Evolutionary conservation across 2,113 vertebrate genomes (phyloP), one percentile per base, ranked within the genome.

Genomic region (Chascanopsetta lugubris): DNA sequence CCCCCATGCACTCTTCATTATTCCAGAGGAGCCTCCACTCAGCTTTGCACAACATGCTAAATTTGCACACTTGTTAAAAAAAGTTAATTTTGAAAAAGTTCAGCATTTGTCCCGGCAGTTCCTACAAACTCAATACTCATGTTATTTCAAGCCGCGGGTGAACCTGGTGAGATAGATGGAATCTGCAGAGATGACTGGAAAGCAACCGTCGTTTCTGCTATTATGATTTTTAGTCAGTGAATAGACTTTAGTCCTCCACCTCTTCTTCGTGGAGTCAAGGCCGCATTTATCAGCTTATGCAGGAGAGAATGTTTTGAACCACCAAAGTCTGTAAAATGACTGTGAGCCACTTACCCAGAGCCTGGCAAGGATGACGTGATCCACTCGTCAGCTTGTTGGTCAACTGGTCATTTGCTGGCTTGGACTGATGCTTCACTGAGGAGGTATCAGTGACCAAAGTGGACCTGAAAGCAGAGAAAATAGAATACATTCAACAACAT

Each of bases 11-110:
- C 61, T 64, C 18, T 30, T 36, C 50, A 34, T 59, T 10, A 8
- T 54, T 75, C 72, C 61, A 61, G 49, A 80, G 57, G 43, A 53
- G 18, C 22, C 36, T 21, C 34, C 54, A 13, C 15, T 40, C 4
- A 3, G 1, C 50, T 64, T 68, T 49, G 53, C 69, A 48, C n/a
- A 40, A 22, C n/a, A 8, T 48, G 62, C 54, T 61, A 73, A 64
- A 59, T 71, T n/a, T 75, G 62, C 55, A 69, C 48, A 36, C 46
- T 56, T 82, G 49, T 61, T 61, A 11, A 43, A 62, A 80, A 72
- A 10, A 11, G 50, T 79, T 63, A 57, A 49, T 67, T 70, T 81
- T 46, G 17, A 63, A 74, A 62, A 65, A 55, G 64, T 58, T n/a
- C n/a, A n/a, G 18, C 13, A n/a, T 40, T 40, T 7, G 50, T 54